phyloP scores from a whole-genome alignment of 2,888 invertebrate genomes.

The Eurytoma californica region DNA sequence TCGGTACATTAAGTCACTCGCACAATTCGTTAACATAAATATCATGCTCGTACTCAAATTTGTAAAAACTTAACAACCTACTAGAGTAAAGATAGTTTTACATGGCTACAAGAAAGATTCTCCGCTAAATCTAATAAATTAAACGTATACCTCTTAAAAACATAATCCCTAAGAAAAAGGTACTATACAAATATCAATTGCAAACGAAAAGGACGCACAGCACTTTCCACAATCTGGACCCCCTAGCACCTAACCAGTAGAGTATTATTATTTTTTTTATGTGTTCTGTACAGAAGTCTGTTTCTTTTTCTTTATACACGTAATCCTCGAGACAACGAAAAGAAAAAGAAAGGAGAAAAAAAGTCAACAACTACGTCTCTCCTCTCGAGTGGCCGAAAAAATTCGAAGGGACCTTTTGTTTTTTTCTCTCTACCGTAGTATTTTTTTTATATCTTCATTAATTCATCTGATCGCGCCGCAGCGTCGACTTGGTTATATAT shows the following conservation, averaged over 20 bases:
- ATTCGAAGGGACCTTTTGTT: slow-evolving; percentile 15
- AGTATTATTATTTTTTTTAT: slow-evolving; percentile 26
- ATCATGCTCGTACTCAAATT: slow-evolving; percentile 5
- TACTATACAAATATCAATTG: slow-evolving; percentile 56
- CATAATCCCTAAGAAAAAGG: slow-evolving; percentile 19
- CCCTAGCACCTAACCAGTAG: neutral
- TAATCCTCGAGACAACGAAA: neutral
- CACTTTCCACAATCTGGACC: neutral
- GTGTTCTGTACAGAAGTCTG: slow-evolving; percentile 37
- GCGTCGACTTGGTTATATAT: slow-evolving; percentile 36
- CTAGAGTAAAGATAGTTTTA: slow-evolving; percentile 19
- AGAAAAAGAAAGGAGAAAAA: slow-evolving; percentile 15
- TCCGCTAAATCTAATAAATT: slow-evolving; percentile 17
- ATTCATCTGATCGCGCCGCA: slow-evolving; percentile 9
- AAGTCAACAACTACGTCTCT: slow-evolving; percentile 28
- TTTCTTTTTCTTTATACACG: slow-evolving; percentile 1
- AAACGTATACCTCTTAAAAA: slow-evolving; percentile 14
- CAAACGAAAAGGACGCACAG: slow-evolving; percentile 39
- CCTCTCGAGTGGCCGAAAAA: slow-evolving; percentile 14
- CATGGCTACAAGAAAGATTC: slow-evolving; percentile 19
- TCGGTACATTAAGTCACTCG: neutral
- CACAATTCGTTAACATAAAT: slow-evolving; percentile 26
- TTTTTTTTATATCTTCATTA: neutral
- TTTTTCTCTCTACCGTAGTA: slow-evolving; percentile 18
- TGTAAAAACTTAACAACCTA: slow-evolving; percentile 34